These are phyloP conservation scores for Ormyrus nitidulus DNA, from an alignment of 2,888 invertebrate genomes.

Conservation along the genomic window DNA sequence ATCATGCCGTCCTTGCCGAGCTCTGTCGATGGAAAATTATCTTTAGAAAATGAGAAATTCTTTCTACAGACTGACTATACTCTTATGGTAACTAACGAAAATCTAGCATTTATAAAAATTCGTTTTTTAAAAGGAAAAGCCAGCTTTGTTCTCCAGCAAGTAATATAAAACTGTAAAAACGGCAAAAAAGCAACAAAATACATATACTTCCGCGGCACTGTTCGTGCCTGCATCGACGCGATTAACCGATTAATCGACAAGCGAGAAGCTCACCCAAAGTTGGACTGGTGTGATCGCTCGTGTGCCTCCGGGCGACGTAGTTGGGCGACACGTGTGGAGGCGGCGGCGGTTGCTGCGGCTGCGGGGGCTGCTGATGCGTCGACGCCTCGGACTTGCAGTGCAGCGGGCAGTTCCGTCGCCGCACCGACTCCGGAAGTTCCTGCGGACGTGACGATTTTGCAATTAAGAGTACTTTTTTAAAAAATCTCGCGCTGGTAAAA, in stretches of 20 bases:
- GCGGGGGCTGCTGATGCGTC: constrained; percentile 55
- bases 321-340: constrained; percentile 42
- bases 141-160: no score
- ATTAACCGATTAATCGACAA: no score
- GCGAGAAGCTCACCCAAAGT: constrained; percentile 61
- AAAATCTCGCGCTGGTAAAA: no score
- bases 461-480: no score
- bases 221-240: no score
- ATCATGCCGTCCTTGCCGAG: constrained; percentile 74
- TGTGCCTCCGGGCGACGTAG: constrained; percentile 55
- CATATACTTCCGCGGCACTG: no score
- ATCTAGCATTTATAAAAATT: no score
- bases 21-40: constrained; percentile 15
- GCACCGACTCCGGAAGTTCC: constrained; percentile 61
- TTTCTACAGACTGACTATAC: no score
- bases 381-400: constrained; percentile 66
- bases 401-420: constrained; percentile 66
- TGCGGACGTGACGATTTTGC: constrained; percentile 1
- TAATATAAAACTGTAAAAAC: no score
- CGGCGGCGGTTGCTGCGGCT: constrained; percentile 61
- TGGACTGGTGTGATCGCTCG: constrained; percentile 60
- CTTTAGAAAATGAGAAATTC: neutral
- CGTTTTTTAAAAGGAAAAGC: no score
- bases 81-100: no score
- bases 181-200: no score